These are phyloP conservation scores for Craseonycteris thonglongyai DNA, from an alignment of 2,113 vertebrate species.

Conservation along the genomic window DNA sequence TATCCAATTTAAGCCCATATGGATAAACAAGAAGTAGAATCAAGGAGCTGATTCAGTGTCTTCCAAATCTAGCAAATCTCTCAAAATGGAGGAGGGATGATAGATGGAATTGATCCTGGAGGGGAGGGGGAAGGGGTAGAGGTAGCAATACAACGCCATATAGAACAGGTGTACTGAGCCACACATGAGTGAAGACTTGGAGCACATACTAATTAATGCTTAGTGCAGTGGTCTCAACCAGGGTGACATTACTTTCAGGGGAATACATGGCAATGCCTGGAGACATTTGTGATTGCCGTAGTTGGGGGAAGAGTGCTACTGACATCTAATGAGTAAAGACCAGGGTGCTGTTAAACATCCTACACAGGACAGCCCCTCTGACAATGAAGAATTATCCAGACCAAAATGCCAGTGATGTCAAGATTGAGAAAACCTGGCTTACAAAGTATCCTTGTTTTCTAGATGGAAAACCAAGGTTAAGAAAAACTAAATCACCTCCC, in stretches of 20 bases:
- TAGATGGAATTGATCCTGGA: neutral
- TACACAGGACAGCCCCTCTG: neutral
- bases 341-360: neutral
- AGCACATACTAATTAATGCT: neutral
- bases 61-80: neutral
- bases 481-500: neutral
- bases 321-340: neutral
- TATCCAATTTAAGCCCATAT: neutral
- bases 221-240: neutral
- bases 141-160: neutral
- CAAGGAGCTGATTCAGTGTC: neutral
- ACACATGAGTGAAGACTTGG: neutral
- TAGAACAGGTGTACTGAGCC: neutral
- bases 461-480: neutral
- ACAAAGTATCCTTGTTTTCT: neutral
- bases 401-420: neutral
- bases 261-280: neutral
- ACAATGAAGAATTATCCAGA: neutral
- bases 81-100: neutral
- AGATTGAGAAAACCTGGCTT: neutral
- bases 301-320: neutral
- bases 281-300: neutral
- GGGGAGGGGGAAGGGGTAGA: neutral
- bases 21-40: neutral
- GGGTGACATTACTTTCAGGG: neutral